Evolutionary conservation across 2,113 vertebrate genomes (phyloP).

Genomic region (Lontra canadensis): DNA sequence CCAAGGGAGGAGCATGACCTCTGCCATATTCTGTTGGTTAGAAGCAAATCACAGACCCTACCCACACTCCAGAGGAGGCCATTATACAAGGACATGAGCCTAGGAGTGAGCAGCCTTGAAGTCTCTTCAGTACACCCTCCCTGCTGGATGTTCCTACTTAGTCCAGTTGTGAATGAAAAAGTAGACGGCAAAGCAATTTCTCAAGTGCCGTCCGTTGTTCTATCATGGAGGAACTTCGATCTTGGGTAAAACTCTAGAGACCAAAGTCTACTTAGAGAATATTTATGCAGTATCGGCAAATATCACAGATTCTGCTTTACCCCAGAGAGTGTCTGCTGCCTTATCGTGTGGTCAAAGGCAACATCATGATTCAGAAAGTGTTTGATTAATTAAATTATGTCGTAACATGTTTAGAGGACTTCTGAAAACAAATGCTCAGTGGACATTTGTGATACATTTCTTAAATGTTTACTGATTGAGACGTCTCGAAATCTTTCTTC

Average conservation of each 20-base stretch:
- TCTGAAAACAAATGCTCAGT: neutral
- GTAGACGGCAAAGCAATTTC: too few species aligned
- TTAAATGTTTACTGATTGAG: neutral
- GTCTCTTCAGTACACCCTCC: neutral
- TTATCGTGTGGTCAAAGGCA: neutral
- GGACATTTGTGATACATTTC: neutral
- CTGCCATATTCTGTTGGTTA: neutral
- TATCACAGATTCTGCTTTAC: neutral
- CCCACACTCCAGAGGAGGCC: neutral
- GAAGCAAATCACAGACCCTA: neutral
- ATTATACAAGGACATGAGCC: neutral
- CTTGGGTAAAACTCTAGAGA: neutral
- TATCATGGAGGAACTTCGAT: neutral
- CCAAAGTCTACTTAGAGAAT: neutral
- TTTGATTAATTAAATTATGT: neutral
- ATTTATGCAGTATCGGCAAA: neutral
- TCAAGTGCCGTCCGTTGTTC: neutral
- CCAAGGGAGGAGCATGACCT: neutral
- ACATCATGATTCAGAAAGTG: neutral
- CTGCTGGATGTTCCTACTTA: neutral
- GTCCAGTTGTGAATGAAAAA: neutral
- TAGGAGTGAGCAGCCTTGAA: neutral
- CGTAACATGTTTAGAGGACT: neutral
- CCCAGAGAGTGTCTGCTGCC: neutral
- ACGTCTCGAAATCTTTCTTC: neutral